These are phyloP conservation scores for Agrilus cyanescens DNA, from an alignment of 2,888 invertebrate genomes.

Conservation along the genomic window DNA sequence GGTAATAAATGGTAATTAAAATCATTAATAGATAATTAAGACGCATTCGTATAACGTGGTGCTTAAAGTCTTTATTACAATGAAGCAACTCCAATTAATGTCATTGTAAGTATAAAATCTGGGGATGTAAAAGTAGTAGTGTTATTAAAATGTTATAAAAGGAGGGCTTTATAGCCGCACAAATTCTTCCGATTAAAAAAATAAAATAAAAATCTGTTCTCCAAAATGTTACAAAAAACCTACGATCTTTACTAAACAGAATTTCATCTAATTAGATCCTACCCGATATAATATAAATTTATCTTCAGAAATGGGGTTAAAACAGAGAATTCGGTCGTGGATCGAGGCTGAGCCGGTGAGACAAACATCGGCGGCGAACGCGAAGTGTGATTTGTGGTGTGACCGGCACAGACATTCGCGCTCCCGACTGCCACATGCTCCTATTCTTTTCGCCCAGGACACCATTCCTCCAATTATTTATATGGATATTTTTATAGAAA, in stretches of 20 bases:
- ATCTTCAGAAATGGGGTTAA: constrained; percentile 32
- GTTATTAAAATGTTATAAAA: no score
- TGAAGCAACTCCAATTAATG: no score
- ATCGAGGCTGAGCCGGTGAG: not conserved
- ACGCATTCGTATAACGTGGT: no score
- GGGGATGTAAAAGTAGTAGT: no score
- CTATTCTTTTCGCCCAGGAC: constrained; percentile 2
- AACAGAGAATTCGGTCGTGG: constrained; percentile 26
- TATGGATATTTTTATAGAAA: constrained; percentile 19
- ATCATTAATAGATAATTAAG: no score
- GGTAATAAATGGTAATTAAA: no score
- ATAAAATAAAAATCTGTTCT: no score
- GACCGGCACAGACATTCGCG: constrained; percentile 15
- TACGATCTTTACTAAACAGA: constrained; percentile 17
- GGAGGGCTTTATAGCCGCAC: no score
- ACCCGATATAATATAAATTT: constrained; percentile 36
- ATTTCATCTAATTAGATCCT: constrained; percentile 33
- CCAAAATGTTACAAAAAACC: no score
- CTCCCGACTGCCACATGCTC: not conserved
- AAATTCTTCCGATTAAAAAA: no score
- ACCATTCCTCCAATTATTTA: constrained; percentile 19
- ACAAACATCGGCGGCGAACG: not conserved
- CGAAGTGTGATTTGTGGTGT: constrained; percentile 29
- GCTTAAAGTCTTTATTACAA: no score
- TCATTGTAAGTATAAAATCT: no score